Conservation (phyloP, 2,797 vertebrate genomes). For the Centropyge bicolor region DNA sequence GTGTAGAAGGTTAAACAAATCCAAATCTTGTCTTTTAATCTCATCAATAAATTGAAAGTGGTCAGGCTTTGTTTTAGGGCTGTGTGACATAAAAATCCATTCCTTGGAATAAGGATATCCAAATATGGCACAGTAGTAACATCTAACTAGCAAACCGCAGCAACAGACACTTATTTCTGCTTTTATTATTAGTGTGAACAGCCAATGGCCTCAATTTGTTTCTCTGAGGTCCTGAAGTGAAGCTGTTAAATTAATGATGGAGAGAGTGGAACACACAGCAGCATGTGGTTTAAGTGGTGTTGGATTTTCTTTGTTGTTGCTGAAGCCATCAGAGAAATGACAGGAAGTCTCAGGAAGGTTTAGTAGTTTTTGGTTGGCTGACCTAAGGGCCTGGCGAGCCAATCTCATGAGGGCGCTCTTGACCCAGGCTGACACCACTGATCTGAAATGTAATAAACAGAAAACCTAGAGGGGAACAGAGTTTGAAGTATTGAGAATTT, state of each 20-base stretch:
- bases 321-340: conserved; percentile 36
- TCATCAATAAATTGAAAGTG: conserved; percentile 6
- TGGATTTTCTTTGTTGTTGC: conserved; percentile 25
- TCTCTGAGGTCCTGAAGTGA: conserved; percentile 1
- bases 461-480: conserved; percentile 26
- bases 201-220: neutral
- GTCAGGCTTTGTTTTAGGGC: neutral
- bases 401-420: conserved; percentile 37
- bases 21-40: conserved; percentile 1
- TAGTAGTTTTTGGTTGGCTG: conserved; percentile 37
- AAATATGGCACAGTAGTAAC: conserved; percentile 1
- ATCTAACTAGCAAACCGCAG: neutral
- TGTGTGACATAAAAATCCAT: neutral
- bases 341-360: conserved; percentile 29
- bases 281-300: neutral
- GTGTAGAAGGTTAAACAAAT: neutral
- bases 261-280: neutral
- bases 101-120: neutral
- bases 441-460: conserved; percentile 54
- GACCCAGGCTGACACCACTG: conserved; percentile 42
- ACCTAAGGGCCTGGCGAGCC: conserved; percentile 15
- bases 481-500: conserved; percentile 34
- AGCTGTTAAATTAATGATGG: conserved; percentile 11
- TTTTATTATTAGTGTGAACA: neutral
- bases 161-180: neutral